Conservation (phyloP, 1,140 invertebrate species). For the Seison nebaliae region DNA sequence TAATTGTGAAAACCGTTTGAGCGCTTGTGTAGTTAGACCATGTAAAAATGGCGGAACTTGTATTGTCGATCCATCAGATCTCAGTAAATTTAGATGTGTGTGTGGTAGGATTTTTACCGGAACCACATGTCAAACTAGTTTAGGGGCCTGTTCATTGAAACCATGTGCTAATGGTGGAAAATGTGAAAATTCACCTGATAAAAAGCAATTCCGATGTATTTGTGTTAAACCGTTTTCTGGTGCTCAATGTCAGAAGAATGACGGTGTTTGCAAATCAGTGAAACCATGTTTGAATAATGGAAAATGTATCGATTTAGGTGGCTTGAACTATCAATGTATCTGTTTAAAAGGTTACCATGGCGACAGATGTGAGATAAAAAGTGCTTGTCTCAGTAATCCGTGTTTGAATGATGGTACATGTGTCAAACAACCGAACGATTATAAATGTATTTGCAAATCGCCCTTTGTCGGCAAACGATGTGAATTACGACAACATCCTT, state of each 20-base stretch:
- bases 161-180: constrained; percentile 5
- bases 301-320: constrained; percentile 18
- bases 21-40: not conserved
- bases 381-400: constrained; percentile 14
- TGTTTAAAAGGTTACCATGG: constrained; percentile 8
- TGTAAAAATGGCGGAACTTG: not conserved
- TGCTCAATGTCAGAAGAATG: constrained; percentile 1
- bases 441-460: constrained; percentile 13
- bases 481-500: constrained; percentile 11
- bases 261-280: too few relatives aligned
- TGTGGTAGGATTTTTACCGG: constrained; percentile 36
- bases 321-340: constrained; percentile 47
- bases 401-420: constrained; percentile 16
- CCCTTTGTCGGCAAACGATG: constrained; percentile 11
- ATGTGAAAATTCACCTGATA: constrained; percentile 15
- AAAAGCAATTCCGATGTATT: constrained; percentile 15
- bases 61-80: not conserved
- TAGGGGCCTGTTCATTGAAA: not conserved
- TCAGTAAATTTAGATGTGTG: constrained; percentile 13
- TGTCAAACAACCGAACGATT: constrained; percentile 21
- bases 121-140: constrained; percentile 27
- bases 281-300: constrained; percentile 4
- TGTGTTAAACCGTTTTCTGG: constrained; percentile 11
- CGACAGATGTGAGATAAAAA: constrained; percentile 6
- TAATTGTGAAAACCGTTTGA: constrained; percentile 3